phyloP scores from a whole-genome alignment of 2,797 vertebrate species.

The Hoplostethus mediterraneus region DNA sequence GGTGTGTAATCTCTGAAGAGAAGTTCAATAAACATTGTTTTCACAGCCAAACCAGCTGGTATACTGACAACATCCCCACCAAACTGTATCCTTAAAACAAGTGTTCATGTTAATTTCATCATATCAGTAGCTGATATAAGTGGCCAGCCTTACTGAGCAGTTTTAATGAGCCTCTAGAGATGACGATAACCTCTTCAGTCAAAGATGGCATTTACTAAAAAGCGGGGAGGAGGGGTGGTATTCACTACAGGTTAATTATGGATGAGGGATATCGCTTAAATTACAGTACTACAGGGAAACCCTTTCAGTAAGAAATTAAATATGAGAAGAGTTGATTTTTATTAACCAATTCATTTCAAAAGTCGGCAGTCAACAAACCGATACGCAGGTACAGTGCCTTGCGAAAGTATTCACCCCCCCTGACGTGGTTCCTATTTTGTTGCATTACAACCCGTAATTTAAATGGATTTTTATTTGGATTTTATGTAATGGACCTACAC shows the following conservation, averaged over 20 bases:
- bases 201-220: neutral
- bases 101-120: neutral
- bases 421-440: no score
- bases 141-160: neutral
- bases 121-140: neutral
- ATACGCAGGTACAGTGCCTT: neutral
- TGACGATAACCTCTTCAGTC: neutral
- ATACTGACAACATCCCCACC: neutral
- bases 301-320: neutral
- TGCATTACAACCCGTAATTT: no score
- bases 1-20: neutral
- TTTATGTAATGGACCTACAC: no score
- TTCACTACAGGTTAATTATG: neutral
- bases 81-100: conserved; percentile 1
- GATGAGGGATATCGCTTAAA: neutral
- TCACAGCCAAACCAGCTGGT: neutral
- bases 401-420: no score
- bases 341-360: neutral
- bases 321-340: neutral
- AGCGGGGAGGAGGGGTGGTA: neutral
- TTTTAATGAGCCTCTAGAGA: conserved; percentile 29
- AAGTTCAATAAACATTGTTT: neutral
- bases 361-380: neutral
- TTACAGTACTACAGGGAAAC: neutral
- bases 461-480: no score